Evolutionary conservation across 2,888 invertebrate species (phyloP).

Genomic region (Heteropelma amictum): DNA sequence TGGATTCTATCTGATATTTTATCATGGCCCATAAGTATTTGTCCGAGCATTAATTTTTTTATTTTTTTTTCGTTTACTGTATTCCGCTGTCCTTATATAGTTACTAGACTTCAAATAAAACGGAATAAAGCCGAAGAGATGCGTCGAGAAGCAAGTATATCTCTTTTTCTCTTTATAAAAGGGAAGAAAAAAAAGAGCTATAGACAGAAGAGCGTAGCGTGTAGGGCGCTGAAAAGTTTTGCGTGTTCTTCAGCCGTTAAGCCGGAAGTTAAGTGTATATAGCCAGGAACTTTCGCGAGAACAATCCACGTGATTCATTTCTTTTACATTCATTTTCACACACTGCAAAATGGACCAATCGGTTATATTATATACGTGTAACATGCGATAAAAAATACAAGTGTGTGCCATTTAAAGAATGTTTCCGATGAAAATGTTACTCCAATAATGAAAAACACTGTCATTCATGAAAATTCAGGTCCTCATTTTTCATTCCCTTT

Average conservation of each 20-base stretch:
- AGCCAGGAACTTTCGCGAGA: constrained; percentile 20
- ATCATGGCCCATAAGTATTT: too few relatives aligned
- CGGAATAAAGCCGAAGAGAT: not conserved
- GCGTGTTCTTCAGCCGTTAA: constrained; percentile 45
- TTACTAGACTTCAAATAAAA: not conserved
- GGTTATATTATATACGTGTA: not conserved
- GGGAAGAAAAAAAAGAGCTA: constrained; percentile 19
- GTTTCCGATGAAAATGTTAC: too few relatives aligned
- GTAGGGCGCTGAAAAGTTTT: constrained; percentile 23
- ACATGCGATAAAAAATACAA: too few relatives aligned
- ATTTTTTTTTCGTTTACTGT: too few relatives aligned
- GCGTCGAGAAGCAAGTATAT: constrained; percentile 6
- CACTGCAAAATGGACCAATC: constrained; percentile 26
- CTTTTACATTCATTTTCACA: constrained; percentile 27
- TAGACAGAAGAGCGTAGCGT: constrained; percentile 1
- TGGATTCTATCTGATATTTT: too few relatives aligned
- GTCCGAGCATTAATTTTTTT: too few relatives aligned
- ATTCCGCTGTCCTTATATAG: too few relatives aligned
- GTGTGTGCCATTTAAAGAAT: too few relatives aligned
- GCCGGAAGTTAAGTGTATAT: constrained; percentile 8
- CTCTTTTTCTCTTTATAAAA: not conserved
- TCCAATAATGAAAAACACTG: too few relatives aligned
- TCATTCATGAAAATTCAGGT: too few relatives aligned
- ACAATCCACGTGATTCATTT: constrained; percentile 29
- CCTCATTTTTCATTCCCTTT: too few relatives aligned